Conservation (phyloP, 1,140 invertebrate species). For the Anoplolepis gracilipes region DNA sequence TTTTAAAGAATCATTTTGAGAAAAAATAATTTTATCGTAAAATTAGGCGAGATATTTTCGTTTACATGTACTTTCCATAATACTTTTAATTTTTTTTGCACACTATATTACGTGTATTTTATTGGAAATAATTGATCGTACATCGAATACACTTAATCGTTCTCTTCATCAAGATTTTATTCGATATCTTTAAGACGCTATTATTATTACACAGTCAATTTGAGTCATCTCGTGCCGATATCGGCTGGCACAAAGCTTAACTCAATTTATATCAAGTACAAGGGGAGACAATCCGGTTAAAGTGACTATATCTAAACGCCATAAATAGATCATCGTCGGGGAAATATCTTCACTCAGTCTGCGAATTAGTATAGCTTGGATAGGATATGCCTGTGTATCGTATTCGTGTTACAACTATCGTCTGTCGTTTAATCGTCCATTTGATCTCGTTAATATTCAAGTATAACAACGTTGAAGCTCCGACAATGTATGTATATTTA, state of each 20-base stretch:
- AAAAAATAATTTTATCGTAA: background rate
- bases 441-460: slow-evolving; percentile 38
- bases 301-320: slow-evolving; percentile 10
- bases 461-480: background rate
- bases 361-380: slow-evolving; percentile 43
- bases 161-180: slow-evolving; percentile 5
- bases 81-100: background rate
- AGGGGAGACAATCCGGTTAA: slow-evolving; percentile 18
- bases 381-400: background rate
- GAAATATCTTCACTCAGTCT: slow-evolving; percentile 16
- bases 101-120: background rate
- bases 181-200: background rate
- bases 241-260: slow-evolving; percentile 30
- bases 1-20: no score
- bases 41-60: background rate
- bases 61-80: background rate
- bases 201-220: slow-evolving; percentile 14
- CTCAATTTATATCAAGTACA: slow-evolving; percentile 40
- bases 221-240: background rate
- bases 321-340: slow-evolving; percentile 29
- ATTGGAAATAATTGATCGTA: background rate
- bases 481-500: background rate
- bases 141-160: background rate
- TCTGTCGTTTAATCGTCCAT: background rate
- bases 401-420: background rate